Evolutionary conservation across 1,140 invertebrate genomes (phyloP).

Genomic region (Contarinia nasturtii): DNA sequence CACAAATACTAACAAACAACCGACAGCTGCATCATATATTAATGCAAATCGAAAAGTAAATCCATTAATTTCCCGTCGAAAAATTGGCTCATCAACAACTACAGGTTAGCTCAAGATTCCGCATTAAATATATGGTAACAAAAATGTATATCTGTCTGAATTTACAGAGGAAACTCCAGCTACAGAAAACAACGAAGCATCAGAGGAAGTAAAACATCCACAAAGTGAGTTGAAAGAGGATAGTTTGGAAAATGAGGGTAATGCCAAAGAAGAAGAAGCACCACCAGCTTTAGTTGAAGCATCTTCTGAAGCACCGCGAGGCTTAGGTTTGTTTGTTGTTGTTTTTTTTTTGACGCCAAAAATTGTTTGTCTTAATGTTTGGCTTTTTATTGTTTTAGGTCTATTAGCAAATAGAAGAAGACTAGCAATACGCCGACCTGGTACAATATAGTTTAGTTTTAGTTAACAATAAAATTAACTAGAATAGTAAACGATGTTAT

Average conservation of each 20-base stretch:
- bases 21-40: conserved; percentile 6
- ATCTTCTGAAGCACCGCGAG: conserved; percentile 28
- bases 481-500: background rate
- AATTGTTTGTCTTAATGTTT: background rate
- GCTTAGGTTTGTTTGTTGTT: conserved; percentile 14
- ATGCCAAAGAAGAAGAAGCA: conserved; percentile 20
- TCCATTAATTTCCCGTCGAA: conserved; percentile 19
- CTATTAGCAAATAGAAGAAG: conserved; percentile 37
- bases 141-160: background rate
- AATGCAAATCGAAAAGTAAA: conserved; percentile 17
- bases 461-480: background rate
- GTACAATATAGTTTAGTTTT: conserved; percentile 20
- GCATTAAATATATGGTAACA: background rate
- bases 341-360: background rate
- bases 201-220: background rate
- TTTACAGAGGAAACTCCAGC: background rate
- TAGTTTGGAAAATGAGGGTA: conserved; percentile 23
- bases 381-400: conserved; percentile 11
- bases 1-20: conserved; percentile 13
- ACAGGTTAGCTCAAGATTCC: conserved; percentile 2
- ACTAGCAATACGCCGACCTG: conserved; percentile 32
- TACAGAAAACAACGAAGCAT: background rate
- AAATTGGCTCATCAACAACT: conserved; percentile 13
- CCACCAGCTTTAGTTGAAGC: conserved; percentile 25
- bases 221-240: conserved; percentile 1